Base-by-base conservation (phyloP, 2,888 invertebrate species). In the Nymphalis urticae region DNA sequence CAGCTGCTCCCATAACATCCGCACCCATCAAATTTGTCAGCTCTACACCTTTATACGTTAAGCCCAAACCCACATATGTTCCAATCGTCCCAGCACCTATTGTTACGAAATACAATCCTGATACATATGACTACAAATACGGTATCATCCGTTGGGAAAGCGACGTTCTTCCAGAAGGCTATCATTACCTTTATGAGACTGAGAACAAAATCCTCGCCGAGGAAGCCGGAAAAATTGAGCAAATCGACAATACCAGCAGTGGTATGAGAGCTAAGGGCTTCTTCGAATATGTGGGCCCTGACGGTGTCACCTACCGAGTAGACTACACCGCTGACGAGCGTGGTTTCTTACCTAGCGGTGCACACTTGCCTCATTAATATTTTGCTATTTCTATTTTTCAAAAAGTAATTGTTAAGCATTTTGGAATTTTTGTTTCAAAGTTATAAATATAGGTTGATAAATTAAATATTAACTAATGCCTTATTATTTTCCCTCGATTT, bases 261-360 rank as follows among this genome's bases (percentile, higher is more conserved):
- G 86, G 79, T 27, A 76, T 89, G 21, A 86, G 84, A 66, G 87
- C 82, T 24, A 90, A 86, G 72, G 92, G 91, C 75, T 91, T 90
- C 82, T 92, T 78, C 73, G 87, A 91, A 73, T 92, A 81, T 73
- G 82, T 85, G 2, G 90, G 78, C 19, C 87, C 87, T n/a, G 87
- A 91, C 62, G 90, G 90, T 61, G 72, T 89, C 64, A 85, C 85
- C 58, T 92, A 91, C 84, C 87, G 91, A 71, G 91, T 92, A 4
- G 92, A 92, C 77, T 92, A 92, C 79, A 88, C 84, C 51, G 92
- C 92, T 48, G 91, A 91, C 48, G 90, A 91, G 73, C 90, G 89
- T 54, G 91, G 91, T 48, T 92, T 88, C 80, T 66, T 81, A 1
- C 82, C 91, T 2, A 53, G 70, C 42, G 90, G 90, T 3, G 85